phyloP scores from a whole-genome alignment of 2,797 vertebrate species.

The Onychomys leucogaster region DNA sequence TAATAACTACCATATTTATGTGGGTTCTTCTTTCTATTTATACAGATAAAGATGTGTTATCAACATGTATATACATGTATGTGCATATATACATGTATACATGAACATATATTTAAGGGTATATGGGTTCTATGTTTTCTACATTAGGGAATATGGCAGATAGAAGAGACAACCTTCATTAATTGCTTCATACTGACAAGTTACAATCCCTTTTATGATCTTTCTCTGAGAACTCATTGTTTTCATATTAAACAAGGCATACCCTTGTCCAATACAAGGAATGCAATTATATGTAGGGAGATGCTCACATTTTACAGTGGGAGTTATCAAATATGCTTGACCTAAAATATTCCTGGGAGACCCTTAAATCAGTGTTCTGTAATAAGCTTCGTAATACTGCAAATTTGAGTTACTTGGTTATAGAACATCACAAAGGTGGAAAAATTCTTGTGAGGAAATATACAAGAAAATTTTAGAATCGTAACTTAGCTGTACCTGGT shows the following conservation, averaged over 20 bases:
- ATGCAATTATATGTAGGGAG: fast-evolving
- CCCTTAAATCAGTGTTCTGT: not conserved
- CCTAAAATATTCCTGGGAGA: not conserved
- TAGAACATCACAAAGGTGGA: constrained; percentile 2
- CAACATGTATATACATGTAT: not conserved
- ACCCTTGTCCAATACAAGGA: not conserved
- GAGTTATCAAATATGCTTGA: not conserved
- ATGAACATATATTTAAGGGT: not conserved
- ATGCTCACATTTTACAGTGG: not conserved
- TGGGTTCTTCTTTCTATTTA: too few relatives aligned
- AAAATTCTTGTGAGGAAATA: not conserved
- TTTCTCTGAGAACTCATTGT: not conserved
- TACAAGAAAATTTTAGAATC: not conserved
- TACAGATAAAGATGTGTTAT: not conserved
- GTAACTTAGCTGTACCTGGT: not conserved
- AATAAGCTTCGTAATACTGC: not conserved
- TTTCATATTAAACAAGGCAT: not conserved
- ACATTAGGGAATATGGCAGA: not conserved
- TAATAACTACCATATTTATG: not conserved
- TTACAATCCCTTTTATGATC: too few relatives aligned
- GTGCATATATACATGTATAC: not conserved
- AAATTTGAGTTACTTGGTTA: not conserved
- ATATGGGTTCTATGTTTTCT: not conserved
- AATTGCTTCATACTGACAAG: not conserved
- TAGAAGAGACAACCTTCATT: not conserved